Evolutionary conservation across 2,797 vertebrate species (phyloP).

Genomic region (Neosalanx taihuensis): DNA sequence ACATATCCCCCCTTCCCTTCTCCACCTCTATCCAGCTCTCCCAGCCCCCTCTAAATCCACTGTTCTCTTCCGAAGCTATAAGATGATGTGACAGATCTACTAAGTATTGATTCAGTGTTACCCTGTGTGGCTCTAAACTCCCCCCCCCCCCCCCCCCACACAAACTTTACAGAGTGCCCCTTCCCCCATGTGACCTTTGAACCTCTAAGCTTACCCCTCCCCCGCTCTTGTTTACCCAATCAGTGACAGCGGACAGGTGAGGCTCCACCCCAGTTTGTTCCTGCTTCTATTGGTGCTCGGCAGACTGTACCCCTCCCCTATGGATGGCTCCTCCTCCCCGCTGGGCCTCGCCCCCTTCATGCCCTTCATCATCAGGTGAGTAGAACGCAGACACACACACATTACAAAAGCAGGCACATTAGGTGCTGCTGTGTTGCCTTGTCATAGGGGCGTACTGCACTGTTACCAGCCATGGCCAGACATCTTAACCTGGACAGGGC

Average conservation of each 20-base stretch:
- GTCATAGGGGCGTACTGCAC: neutral
- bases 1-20: neutral
- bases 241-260: conserved; percentile 76
- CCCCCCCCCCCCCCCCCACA: neutral
- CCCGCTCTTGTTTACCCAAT: conserved; percentile 10
- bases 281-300: conserved; percentile 89
- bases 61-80: neutral
- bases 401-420: neutral
- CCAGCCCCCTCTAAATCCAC: neutral
- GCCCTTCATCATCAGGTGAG: conserved; percentile 90
- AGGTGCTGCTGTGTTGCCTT: no score
- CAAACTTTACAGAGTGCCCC: no score
- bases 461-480: neutral
- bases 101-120: no score
- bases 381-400: neutral
- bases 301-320: conserved; percentile 92
- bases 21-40: no score
- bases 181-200: neutral
- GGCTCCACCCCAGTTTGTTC: conserved; percentile 88
- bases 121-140: no score
- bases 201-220: neutral
- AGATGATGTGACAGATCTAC: no score
- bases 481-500: neutral
- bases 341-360: conserved; percentile 87
- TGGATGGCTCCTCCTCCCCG: conserved; percentile 86